A percentile compares a stretch with the other conserved stretches of the same genome.
Evolutionary conservation across 2,888 invertebrate genomes (phyloP).

Genomic region (Zhuqinia jingwanae): DNA sequence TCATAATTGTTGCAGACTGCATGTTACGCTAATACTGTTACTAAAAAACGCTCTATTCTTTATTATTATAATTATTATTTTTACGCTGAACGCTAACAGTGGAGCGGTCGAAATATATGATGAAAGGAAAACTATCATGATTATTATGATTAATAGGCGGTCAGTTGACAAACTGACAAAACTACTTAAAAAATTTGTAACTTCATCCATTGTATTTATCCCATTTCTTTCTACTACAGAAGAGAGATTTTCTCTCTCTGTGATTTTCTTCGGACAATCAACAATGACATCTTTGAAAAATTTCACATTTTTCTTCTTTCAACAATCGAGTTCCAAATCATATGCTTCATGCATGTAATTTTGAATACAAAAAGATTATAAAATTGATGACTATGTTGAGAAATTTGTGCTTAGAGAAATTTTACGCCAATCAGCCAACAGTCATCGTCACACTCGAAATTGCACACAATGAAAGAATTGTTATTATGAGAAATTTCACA

Average conservation of each 20-base stretch:
- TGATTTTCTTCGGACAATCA: not conserved
- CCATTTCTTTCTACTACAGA: not conserved
- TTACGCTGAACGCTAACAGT: not conserved
- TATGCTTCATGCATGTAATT: not conserved
- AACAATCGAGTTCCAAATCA: not conserved
- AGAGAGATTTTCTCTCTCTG: not conserved
- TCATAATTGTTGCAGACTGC: too few relatives aligned
- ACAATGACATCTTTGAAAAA: constrained; percentile 1
- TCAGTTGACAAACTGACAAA: constrained; percentile 37
- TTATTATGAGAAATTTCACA: constrained; percentile 14
- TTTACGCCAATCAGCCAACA: not conserved
- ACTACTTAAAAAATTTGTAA: not conserved
- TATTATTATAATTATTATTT: too few relatives aligned
- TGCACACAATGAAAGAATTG: not conserved
- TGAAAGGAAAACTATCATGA: constrained; percentile 7
- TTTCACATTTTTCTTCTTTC: not conserved
- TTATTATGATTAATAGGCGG: constrained; percentile 35
- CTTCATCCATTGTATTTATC: not conserved
- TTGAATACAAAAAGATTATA: not conserved
- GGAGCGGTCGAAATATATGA: not conserved
- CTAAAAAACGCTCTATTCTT: too few relatives aligned
- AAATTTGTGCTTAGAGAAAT: not conserved
- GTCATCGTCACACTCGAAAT: not conserved
- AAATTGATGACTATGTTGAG: not conserved
- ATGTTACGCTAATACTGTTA: too few relatives aligned